Evolutionary conservation across 2,797 vertebrate species (phyloP).

Genomic region (Melanotaenia nigrans): DNA sequence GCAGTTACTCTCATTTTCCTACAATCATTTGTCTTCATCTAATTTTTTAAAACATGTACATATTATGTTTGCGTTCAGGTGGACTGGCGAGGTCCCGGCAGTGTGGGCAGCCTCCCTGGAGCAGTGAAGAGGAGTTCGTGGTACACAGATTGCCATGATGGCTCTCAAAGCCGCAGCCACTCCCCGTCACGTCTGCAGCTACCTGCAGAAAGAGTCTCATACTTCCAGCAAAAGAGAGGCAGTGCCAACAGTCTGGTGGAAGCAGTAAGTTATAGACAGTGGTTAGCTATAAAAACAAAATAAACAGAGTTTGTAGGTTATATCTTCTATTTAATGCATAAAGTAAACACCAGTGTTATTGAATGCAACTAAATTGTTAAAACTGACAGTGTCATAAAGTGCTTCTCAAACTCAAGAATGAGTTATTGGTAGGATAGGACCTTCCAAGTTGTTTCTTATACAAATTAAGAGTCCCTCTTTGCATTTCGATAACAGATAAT

Average conservation of each 20-base stretch:
- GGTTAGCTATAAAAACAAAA: background rate
- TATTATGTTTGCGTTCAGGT: conserved; percentile 75
- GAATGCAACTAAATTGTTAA: background rate
- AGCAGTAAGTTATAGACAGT: conserved; percentile 86
- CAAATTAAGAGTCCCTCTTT: too few relatives aligned
- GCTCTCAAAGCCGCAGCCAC: conserved; percentile 81
- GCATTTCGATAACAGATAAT: too few relatives aligned
- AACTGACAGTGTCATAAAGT: background rate
- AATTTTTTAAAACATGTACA: background rate
- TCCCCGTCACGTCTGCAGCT: conserved; percentile 89
- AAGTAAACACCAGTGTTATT: background rate
- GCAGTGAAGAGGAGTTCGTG: conserved; percentile 91
- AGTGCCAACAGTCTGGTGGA: conserved; percentile 96
- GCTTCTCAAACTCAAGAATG: background rate
- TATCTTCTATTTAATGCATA: background rate
- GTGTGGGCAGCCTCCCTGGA: conserved; percentile 87
- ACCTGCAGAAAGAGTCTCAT: conserved; percentile 84
- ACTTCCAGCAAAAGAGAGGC: conserved; percentile 90
- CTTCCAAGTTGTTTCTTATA: too few relatives aligned
- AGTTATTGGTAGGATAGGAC: background rate
- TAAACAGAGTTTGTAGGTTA: background rate
- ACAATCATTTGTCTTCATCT: background rate
- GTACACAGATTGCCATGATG: conserved; percentile 89
- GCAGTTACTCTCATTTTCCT: background rate
- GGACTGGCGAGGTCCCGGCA: conserved; percentile 88